Percentiles rank a stretch among this genome's conserved stretches.
phyloP scores from a whole-genome alignment of 2,888 invertebrate genomes.

The Acrocyrtus sp. region DNA sequence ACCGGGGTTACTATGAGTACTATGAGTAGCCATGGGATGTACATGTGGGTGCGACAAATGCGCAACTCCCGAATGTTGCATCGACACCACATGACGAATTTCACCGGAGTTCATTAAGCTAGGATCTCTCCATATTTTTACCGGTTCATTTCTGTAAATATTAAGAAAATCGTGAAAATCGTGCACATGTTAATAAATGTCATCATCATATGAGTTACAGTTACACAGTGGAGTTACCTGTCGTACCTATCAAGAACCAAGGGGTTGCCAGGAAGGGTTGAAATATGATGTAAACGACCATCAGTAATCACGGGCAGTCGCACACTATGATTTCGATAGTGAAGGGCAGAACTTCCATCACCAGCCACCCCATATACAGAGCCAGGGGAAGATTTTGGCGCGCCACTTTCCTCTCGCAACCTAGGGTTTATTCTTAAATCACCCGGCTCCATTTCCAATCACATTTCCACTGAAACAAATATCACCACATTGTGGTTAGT shows the following conservation, averaged over 20 bases:
- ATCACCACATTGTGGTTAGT: too few relatives aligned
- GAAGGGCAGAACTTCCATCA: conserved; percentile 43
- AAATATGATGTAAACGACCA: conserved; percentile 41
- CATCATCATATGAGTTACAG: too few relatives aligned
- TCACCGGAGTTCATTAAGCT: conserved; percentile 69
- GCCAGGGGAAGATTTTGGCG: conserved; percentile 33
- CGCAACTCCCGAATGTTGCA: conserved; percentile 71
- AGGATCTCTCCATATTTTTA: conserved; percentile 72
- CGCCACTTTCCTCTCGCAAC: conserved; percentile 40
- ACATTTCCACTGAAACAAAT: conserved; percentile 43
- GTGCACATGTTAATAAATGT: too few relatives aligned
- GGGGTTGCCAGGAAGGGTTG: conserved; percentile 25
- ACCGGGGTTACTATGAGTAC: conserved; percentile 54
- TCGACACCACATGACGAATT: conserved; percentile 73
- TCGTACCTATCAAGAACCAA: conserved; percentile 49
- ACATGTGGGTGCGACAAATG: conserved; percentile 23
- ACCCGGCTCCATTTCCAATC: conserved; percentile 58
- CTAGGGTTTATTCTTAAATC: conserved; percentile 54
- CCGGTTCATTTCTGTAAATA: conserved; percentile 63
- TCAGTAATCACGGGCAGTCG: conserved; percentile 37
- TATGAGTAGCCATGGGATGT: conserved; percentile 63
- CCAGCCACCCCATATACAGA: conserved; percentile 19
- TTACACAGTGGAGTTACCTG: not conserved
- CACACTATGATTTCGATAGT: conserved; percentile 30
- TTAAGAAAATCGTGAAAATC: too few relatives aligned